Evolutionary conservation across 2,113 vertebrate species (phyloP), one percentile per base, ranked within the genome.

Genomic region (Trinectes maculatus): DNA sequence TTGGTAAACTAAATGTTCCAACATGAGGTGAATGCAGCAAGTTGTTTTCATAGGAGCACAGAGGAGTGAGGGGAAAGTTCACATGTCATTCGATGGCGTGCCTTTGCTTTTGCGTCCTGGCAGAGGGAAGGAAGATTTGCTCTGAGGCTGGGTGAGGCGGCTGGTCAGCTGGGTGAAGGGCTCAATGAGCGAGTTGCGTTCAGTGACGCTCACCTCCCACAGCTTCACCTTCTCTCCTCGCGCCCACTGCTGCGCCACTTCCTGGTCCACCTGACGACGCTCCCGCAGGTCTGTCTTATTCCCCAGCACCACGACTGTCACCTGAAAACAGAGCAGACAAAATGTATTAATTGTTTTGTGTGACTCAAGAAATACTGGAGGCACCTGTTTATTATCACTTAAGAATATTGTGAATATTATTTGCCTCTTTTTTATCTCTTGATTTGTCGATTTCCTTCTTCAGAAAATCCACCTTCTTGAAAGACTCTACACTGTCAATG

Each of bases 381-480:
- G n/a, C n/a, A n/a, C n/a, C n/a, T n/a, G n/a, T n/a, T n/a, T n/a
- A n/a, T n/a, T n/a, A n/a, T 19, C 16, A 2, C 21, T 29, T 1
- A 22, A 29, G 31, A 24, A n/a, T 9, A 36, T 37, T 53, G n/a
- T 59, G 18, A 61, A 28, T 13, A 6, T 12, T 19, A 19, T 65
- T 48, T 85, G 95, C 96, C 95, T 99, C 96, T 77, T 97, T 98
- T 54, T 98, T 98, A 83, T 98, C 97, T 84, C 94, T 94, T 72
- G 94, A 96, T 68, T 93, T 91, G 7, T 98, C 96, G 0, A 98
- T 96, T 66, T 99, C 96, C 79, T 94, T 98, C 87, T 99, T 98
- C 49, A 99, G 90, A 5, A 92, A 18, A 9, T 98, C 95, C 0
- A 96, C 94, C 79, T 87, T 95, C 69, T 92, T 94, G 83, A 98